Percentiles rank a stretch among this genome's conserved stretches.
Conservation (phyloP, 2,113 vertebrate species). For the Labeo catla region DNA sequence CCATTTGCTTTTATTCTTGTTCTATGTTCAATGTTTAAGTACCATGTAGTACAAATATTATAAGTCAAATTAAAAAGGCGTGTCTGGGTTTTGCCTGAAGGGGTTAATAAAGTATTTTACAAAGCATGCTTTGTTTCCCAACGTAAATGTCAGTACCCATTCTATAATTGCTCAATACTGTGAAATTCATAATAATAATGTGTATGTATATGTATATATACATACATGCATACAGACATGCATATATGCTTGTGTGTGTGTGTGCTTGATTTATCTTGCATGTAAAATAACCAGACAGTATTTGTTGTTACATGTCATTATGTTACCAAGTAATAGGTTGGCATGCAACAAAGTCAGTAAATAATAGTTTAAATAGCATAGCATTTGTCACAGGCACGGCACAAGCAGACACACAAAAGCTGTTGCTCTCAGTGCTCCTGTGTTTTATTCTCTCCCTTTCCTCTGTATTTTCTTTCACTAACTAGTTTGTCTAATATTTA, state of each 20-base stretch:
- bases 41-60: neutral
- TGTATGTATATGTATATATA: no score
- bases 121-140: neutral
- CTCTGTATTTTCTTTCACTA: neutral
- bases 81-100: neutral
- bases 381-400: neutral
- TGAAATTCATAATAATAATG: neutral
- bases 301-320: neutral
- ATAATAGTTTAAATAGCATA: neutral
- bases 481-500: neutral
- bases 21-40: constrained; percentile 11
- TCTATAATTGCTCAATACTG: neutral
- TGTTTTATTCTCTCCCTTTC: neutral
- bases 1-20: constrained; percentile 8
- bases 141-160: neutral
- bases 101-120: neutral
- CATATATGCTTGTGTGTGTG: no score
- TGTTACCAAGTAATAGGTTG: neutral
- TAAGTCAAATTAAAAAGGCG: neutral
- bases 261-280: neutral
- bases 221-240: no score
- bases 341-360: neutral
- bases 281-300: neutral
- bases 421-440: neutral
- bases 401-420: neutral